Evolutionary conservation across 2,113 vertebrate genomes (phyloP), one percentile per base, ranked within the genome.

Genomic region (Pelobates fuscus): DNA sequence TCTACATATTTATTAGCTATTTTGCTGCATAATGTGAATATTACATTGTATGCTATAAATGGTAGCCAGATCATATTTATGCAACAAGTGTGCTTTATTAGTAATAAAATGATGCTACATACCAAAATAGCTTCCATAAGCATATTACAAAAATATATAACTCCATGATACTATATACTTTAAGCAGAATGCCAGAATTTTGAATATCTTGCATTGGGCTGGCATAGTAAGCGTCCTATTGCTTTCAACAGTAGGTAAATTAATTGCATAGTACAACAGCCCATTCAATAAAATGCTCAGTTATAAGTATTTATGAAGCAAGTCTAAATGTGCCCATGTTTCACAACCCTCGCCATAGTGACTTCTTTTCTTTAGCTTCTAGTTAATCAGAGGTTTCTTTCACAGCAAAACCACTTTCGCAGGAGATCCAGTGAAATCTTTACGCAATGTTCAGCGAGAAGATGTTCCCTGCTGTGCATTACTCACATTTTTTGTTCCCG

Each of bases 361-460:
- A 25, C 32, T 59, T 37, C 44, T 57, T 75, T 75, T 27, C 32
- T 61, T 24, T 60, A 2, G 20, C 44, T 77, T 61, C 21, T 60
- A 2, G 14, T 43, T 77, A 77, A 77, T 77, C 61, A 77, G 17
- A 12, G 73, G 65, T 77, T 77, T 61, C 64, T 77, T 77, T 61
- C 57, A 68, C 64, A 27, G 8, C n/a, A 61, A 49, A 49, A 37
- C 14, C 65, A 61, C 64, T 60, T 60, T 44, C 7, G 23, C 32
- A 58, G 29, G 27, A 63, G 8, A 25, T 23, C 23, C 23, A 29
- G 15, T 37, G 29, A 37, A 37, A 37, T 37, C 44, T 21, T 26
- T 15, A 64, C 15, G 12, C 23, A 49, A 63, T 21, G 21, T 29
- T 12, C 54, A 23, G 46, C 18, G 25, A 43, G 41, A 41, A 23